These are phyloP conservation scores for Pollicipes pollicipes DNA, from an alignment of 1,140 invertebrate species.

Conservation along the genomic window DNA sequence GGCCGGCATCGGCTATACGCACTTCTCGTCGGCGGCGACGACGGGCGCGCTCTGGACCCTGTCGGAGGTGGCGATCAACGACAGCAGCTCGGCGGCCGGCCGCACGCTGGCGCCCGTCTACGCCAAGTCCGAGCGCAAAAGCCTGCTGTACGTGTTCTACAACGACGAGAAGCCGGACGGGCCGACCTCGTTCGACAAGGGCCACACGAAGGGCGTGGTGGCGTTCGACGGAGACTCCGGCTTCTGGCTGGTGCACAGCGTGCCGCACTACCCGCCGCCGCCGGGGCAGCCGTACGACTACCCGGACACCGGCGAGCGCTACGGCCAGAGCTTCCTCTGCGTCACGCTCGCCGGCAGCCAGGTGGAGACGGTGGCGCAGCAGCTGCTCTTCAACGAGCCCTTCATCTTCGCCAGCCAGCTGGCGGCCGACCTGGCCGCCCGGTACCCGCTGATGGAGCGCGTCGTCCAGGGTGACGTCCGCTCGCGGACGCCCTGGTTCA, in stretches of 20 bases:
- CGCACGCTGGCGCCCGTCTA: slow-evolving; percentile 49
- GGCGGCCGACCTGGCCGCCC: slow-evolving; percentile 29
- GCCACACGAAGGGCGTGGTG: slow-evolving; percentile 71
- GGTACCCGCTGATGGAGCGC: slow-evolving; percentile 39
- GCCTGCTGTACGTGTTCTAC: slow-evolving; percentile 42
- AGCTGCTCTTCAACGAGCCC: slow-evolving; percentile 58
- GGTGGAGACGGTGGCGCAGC: slow-evolving; percentile 47
- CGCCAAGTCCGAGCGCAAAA: slow-evolving; percentile 22
- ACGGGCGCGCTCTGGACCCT: slow-evolving; percentile 41
- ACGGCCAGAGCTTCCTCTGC: slow-evolving; percentile 77
- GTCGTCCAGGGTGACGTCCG: slow-evolving; percentile 41
- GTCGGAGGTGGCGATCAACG: slow-evolving; percentile 44
- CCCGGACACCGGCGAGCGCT: slow-evolving; percentile 45
- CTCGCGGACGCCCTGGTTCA: slow-evolving; percentile 40
- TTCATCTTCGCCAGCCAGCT: slow-evolving; percentile 42
- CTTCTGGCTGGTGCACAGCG: slow-evolving; percentile 80
- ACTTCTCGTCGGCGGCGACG: slow-evolving; percentile 42
- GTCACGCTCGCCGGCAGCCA: slow-evolving; percentile 44
- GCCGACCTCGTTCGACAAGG: slow-evolving; percentile 32
- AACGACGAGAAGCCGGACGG: slow-evolving; percentile 61
- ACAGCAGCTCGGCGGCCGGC: slow-evolving; percentile 49
- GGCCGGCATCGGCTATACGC: slow-evolving; percentile 49
- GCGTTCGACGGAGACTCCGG: slow-evolving; percentile 48
- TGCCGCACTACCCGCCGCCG: slow-evolving; percentile 56
- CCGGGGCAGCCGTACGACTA: slow-evolving; percentile 44